Conservation (phyloP, 2,797 vertebrate species). For the Capromys pilorides region DNA sequence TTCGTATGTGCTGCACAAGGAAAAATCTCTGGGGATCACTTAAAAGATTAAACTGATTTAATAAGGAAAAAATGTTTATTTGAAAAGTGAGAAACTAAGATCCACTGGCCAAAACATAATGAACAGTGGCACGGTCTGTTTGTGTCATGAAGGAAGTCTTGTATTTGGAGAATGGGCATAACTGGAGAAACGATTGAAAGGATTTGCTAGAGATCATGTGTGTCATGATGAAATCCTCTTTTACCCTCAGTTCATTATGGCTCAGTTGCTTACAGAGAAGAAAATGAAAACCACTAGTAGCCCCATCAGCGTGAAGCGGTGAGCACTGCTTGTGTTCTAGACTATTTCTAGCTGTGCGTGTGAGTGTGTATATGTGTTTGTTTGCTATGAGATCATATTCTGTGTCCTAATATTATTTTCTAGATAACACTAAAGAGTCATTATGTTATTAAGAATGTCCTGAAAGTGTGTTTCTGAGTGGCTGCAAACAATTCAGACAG, state of each 20-base stretch:
- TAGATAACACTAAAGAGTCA: conserved; percentile 39
- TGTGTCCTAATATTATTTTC: neutral
- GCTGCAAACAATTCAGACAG: conserved; percentile 44
- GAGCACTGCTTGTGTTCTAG: neutral
- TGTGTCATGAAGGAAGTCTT: neutral
- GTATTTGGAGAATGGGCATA: neutral
- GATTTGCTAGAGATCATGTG: neutral
- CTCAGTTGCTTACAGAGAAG: conserved; percentile 37
- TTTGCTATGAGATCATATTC: neutral
- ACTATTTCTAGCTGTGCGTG: neutral
- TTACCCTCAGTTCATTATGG: neutral
- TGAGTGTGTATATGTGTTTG: neutral
- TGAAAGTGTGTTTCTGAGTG: conserved; percentile 53
- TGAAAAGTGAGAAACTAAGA: conserved; percentile 1
- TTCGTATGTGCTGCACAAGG: neutral
- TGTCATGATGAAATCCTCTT: neutral
- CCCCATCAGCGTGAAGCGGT: neutral
- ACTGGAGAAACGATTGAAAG: neutral
- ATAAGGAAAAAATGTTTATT: conserved; percentile 2
- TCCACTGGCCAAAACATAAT: neutral
- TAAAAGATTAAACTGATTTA: conserved; percentile 36
- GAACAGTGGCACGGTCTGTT: neutral
- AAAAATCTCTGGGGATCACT: conserved; percentile 10
- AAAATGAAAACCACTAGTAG: neutral
- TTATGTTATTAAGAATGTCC: conserved; percentile 26